Percentiles rank a stretch among this genome's conserved stretches.
Evolutionary conservation across 1,140 invertebrate genomes (phyloP).

Genomic region (Dendrolimus punctatus): DNA sequence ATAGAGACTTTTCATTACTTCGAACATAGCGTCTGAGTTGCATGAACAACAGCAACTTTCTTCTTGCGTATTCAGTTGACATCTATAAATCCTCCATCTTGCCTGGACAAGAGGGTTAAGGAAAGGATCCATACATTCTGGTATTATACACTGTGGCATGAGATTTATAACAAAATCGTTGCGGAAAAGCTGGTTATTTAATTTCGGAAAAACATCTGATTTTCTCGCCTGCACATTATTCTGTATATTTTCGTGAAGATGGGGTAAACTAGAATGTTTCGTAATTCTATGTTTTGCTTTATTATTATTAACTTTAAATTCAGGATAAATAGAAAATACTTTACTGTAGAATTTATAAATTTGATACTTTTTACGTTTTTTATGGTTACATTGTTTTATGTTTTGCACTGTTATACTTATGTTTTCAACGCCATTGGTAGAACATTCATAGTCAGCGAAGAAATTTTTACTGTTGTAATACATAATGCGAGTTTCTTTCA

Average conservation of each 20-base stretch:
- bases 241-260: constrained; percentile 1
- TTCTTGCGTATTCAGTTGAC: constrained; percentile 34
- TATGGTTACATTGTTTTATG: constrained; percentile 1
- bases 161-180: constrained; percentile 12
- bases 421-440: constrained; percentile 4
- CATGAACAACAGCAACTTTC: constrained; percentile 45
- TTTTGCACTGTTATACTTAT: constrained; percentile 7
- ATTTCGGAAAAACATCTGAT: constrained; percentile 1
- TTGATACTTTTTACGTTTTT: constrained; percentile 7
- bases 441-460: not conserved
- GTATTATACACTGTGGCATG: constrained; percentile 2
- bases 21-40: constrained; percentile 52
- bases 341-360: constrained; percentile 6
- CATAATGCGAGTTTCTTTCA: not conserved
- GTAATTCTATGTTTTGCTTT: not conserved
- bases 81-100: constrained; percentile 33
- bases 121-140: constrained; percentile 3
- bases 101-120: constrained; percentile 6
- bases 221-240: not conserved
- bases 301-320: constrained; percentile 1
- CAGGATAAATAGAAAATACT: no score
- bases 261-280: constrained; percentile 8
- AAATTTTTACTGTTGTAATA: not conserved
- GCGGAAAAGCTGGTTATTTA: constrained; percentile 3
- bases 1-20: constrained; percentile 53